Evolutionary conservation across 1,140 invertebrate genomes (phyloP), one percentile per base, ranked within the genome.

Genomic region (Myzus persicae): DNA sequence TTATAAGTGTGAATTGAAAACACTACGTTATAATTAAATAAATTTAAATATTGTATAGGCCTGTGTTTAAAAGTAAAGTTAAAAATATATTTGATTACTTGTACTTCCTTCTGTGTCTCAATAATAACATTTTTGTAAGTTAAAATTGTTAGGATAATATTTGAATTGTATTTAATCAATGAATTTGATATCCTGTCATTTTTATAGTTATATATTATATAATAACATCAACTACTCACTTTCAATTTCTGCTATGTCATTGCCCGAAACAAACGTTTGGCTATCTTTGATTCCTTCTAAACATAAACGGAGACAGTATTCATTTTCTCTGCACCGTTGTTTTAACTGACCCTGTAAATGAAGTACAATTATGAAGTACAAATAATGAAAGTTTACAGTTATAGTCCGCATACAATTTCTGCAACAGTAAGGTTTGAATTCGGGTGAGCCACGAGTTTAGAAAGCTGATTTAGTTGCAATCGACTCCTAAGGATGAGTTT

Each of bases 401-500:
- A 76, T 54, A 59, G 44, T 48, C 36, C 40, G 96, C 96, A 95
- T 95, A 96, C 96, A 94, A 95, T 95, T 94, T 96, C 95, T 85
- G 31, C 95, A 26, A 94, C 51, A 8, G 94, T 90, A 40, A 95
- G 94, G 31, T 95, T 94, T 11, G 95, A 94, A 42, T 94, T 95
- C 82, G 95, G 95, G 94, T 95, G 95, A 94, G 94, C 94, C 38
- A 95, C 94, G 93, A 95, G 95, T 93, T 95, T 96, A 93, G 95
- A 95, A 82, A 96, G 95, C n/a, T 96, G 95, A 51, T 95, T 94
- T 36, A 97, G 95, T 93, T 96, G 96, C 54, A 95, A 95, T 85
- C 95, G 95, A 8, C 96, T 96, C 93, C 96, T 96, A 87, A 96
- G 94, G 31, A 96, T 94, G 24, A 97, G 95, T 94, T 96, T 95